phyloP scores from a whole-genome alignment of 1,140 invertebrate species.

The Oscheius sp. region DNA sequence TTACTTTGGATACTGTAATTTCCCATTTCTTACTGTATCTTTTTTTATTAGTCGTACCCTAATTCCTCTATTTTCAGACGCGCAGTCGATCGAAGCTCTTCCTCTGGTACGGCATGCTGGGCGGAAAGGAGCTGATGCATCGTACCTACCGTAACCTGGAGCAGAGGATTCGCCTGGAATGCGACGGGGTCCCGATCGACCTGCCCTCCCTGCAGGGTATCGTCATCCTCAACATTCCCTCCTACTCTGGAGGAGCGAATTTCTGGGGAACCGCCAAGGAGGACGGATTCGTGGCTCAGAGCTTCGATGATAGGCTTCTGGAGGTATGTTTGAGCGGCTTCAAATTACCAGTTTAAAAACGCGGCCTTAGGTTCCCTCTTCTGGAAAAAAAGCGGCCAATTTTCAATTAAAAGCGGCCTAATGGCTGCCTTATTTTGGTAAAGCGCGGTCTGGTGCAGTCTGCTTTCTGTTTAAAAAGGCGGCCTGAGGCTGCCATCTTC shows the following conservation, averaged over 20 bases:
- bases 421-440: too few relatives aligned
- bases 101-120: constrained; percentile 91
- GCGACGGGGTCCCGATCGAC: constrained; percentile 84
- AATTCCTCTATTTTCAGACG: constrained; percentile 69
- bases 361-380: constrained; percentile 75
- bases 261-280: constrained; percentile 91
- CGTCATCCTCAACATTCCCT: constrained; percentile 93
- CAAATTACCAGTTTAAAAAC: constrained; percentile 73
- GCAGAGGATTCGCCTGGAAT: constrained; percentile 85
- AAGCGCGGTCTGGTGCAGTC: too few relatives aligned
- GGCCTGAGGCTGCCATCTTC: too few relatives aligned
- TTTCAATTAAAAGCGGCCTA: too few relatives aligned
- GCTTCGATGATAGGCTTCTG: constrained; percentile 85
- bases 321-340: constrained; percentile 65
- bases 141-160: constrained; percentile 94
- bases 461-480: too few relatives aligned
- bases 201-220: constrained; percentile 87
- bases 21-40: too few relatives aligned
- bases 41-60: too few relatives aligned
- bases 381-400: too few relatives aligned
- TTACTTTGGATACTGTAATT: too few relatives aligned
- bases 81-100: constrained; percentile 84
- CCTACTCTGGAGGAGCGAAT: constrained; percentile 96
- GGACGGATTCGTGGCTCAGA: constrained; percentile 79
- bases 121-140: constrained; percentile 77